Conservation (phyloP, 2,888 invertebrate genomes). For the Phyllotreta striolata region DNA sequence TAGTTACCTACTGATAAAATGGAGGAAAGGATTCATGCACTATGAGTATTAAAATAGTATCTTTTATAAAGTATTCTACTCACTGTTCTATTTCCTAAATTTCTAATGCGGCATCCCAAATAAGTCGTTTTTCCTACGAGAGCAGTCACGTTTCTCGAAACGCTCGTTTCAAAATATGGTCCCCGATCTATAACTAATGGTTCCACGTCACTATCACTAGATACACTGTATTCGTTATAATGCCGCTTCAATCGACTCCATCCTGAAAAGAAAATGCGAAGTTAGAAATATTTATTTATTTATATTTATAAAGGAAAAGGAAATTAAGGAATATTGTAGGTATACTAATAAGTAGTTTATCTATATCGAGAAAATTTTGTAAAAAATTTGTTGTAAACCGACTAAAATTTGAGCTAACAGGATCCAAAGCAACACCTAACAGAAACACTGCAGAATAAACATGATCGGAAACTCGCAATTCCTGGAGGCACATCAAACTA, state of each 20-base stretch:
- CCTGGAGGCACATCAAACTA: not conserved
- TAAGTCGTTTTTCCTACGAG: constrained; percentile 80
- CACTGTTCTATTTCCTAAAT: constrained; percentile 80
- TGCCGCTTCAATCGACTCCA: constrained; percentile 50
- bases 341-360: too few species aligned
- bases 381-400: too few species aligned
- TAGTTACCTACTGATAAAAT: too few species aligned
- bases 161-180: constrained; percentile 75
- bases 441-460: not conserved
- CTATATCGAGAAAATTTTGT: too few species aligned
- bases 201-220: constrained; percentile 60
- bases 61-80: constrained; percentile 50
- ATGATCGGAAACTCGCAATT: not conserved
- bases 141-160: constrained; percentile 79
- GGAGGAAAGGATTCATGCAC: too few species aligned
- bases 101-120: constrained; percentile 78
- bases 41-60: not conserved
- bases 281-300: not conserved
- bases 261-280: constrained; percentile 44
- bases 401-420: constrained; percentile 6
- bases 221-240: constrained; percentile 56
- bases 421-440: constrained; percentile 10
- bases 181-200: constrained; percentile 65
- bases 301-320: too few species aligned
- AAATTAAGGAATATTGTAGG: too few species aligned